Conservation (phyloP, 2,797 vertebrate genomes). For the Psittacula echo region DNA sequence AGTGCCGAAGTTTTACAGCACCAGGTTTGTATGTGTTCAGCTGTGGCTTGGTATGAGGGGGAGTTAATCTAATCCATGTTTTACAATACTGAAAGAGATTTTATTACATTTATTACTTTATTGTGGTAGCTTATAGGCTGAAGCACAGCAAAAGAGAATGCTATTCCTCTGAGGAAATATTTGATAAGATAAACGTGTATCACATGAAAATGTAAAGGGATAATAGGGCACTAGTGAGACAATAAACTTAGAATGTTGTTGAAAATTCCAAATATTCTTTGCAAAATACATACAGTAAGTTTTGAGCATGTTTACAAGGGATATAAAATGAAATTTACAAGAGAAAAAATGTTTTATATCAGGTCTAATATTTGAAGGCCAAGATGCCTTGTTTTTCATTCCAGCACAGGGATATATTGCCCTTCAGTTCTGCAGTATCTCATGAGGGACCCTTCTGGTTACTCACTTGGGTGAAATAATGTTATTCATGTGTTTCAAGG, state of each 20-base stretch:
- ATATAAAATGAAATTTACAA: not conserved
- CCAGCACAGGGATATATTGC: not conserved
- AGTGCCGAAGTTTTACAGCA: not conserved
- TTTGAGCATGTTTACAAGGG: not conserved
- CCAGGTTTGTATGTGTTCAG: not conserved
- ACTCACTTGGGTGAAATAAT: not conserved
- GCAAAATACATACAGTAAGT: not conserved
- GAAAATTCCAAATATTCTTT: not conserved
- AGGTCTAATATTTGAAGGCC: not conserved
- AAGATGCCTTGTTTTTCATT: not conserved
- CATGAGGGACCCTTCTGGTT: not conserved
- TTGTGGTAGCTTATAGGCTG: not conserved
- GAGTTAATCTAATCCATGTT: not conserved
- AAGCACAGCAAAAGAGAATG: not conserved
- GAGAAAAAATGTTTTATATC: not conserved
- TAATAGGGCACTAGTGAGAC: not conserved
- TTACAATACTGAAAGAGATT: not conserved
- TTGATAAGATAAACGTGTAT: not conserved
- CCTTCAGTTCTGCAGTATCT: not conserved
- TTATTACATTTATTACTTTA: not conserved
- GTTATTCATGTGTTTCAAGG: not conserved
- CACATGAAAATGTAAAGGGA: not conserved
- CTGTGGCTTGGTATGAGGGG: not conserved
- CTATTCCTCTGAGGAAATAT: not conserved
- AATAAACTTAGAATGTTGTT: not conserved